phyloP scores from a whole-genome alignment of 2,888 invertebrate genomes.

The Drosophila anomelani region DNA sequence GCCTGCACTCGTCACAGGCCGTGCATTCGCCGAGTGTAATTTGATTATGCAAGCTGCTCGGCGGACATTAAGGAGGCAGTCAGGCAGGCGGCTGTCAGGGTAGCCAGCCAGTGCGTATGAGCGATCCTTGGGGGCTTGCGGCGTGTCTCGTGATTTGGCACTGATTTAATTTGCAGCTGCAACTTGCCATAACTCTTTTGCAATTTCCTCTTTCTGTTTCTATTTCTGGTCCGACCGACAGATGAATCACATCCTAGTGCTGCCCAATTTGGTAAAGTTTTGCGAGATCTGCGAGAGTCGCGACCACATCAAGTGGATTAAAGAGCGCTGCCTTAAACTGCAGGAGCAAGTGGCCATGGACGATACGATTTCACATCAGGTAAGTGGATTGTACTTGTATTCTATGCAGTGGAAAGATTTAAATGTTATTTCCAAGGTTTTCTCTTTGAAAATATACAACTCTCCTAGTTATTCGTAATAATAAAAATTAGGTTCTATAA shows the following conservation, averaged over 20 bases:
- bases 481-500: too few species aligned
- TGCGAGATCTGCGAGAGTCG: constrained; percentile 91
- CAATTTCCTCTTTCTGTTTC: constrained; percentile 6
- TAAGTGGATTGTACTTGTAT: constrained; percentile 29
- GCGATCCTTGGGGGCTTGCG: constrained; percentile 37
- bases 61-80: constrained; percentile 31
- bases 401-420: not conserved
- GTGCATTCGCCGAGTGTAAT: constrained; percentile 43
- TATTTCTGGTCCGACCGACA: constrained; percentile 50
- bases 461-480: too few species aligned
- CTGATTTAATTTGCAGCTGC: constrained; percentile 48
- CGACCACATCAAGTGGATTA: constrained; percentile 92
- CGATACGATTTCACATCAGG: constrained; percentile 91
- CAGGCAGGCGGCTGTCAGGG: not conserved
- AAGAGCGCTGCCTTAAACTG: constrained; percentile 88
- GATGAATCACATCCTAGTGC: constrained; percentile 86
- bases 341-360: constrained; percentile 89
- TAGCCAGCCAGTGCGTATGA: constrained; percentile 38
- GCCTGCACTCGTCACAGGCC: constrained; percentile 27
- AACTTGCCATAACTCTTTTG: constrained; percentile 41
- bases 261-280: constrained; percentile 89
- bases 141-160: constrained; percentile 31
- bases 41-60: constrained; percentile 49
- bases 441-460: not conserved
- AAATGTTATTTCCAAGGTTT: not conserved